Base-by-base conservation (phyloP, 2,888 invertebrate genomes). In the Cetonia aurata region DNA sequence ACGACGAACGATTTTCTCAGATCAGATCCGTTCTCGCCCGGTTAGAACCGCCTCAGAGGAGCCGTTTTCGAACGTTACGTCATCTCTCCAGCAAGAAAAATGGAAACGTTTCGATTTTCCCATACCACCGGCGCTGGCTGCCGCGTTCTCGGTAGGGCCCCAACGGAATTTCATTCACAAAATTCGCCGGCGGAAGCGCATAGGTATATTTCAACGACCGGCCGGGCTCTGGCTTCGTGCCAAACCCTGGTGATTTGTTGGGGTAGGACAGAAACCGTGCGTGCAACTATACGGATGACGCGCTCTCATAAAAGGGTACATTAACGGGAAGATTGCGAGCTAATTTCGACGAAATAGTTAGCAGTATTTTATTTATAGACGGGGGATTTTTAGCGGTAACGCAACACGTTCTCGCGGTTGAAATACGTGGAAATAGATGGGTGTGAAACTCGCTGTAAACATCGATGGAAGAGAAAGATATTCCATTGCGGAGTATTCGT, bases 41-140 rank as follows among this genome's bases (percentile, higher is more conserved):
- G 37, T 37, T 37, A 37, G 8, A 37, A 37, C 37, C 37, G 37
- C 37, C 52, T 25, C 1, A 19, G 25, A 25, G n/a, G 6, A 19
- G 52, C 12, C 52, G 25, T 57, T 42, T 19, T 12, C 57, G n/a
- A 42, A 42, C n/a, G 33, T 37, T 33, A 46, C 62, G 62, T 65
- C 62, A 65, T 46, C 37, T 15, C 37, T 48, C 37, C 37, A 33
- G 46, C 46, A 60, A 65, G 37, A 41, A 67, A 46, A 53, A 42
- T 55, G 44, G 17, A 57, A 65, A 15, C 48, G 65, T 25, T 76
- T 77, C 76, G 77, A 78, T 78, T 77, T 78, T 76, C 78, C 72
- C 77, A 77, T 71, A 72, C 76, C 73, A 19, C 56, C 6, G 56
- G 4, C 37, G 9, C 37, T 8, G 4, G 8, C 10, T 10, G 37